A percentile compares a stretch with the other conserved stretches of the same genome.
Conservation (phyloP, 2,888 invertebrate species). For the Tineola bisselliella region DNA sequence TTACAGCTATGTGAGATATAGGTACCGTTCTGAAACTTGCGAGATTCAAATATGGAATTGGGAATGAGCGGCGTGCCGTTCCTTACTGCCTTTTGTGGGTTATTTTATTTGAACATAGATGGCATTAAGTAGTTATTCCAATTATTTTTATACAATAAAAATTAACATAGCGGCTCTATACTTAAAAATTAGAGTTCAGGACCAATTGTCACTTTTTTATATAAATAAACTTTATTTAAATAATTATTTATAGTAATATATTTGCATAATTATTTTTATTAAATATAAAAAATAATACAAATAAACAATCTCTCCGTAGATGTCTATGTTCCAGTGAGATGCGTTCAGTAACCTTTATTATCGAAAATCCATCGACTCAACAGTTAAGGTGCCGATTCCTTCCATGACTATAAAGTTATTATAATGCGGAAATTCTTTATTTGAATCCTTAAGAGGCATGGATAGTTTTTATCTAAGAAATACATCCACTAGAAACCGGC, state of each 20-base stretch:
- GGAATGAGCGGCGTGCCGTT: slow-evolving; percentile 7
- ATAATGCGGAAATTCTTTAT: slow-evolving; percentile 7
- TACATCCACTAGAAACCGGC: too few relatives aligned
- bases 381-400: slow-evolving; percentile 23
- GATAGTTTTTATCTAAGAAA: too few relatives aligned
- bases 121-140: slow-evolving; percentile 12
- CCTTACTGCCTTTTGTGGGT: slow-evolving; percentile 36
- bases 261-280: too few relatives aligned
- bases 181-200: too few relatives aligned
- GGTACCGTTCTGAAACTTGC: not conserved
- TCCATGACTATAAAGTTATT: not conserved
- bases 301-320: slow-evolving; percentile 18
- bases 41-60: slow-evolving; percentile 12
- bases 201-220: too few relatives aligned
- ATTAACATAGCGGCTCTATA: too few relatives aligned
- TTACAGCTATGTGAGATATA: slow-evolving; percentile 4
- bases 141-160: too few relatives aligned
- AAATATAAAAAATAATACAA: too few relatives aligned
- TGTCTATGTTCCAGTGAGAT: slow-evolving; percentile 27
- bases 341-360: slow-evolving; percentile 34
- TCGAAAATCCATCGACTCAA: slow-evolving; percentile 32
- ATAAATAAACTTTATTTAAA: too few relatives aligned
- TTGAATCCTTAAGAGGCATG: not conserved
- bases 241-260: too few relatives aligned
- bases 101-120: slow-evolving; percentile 25